phyloP scores from a whole-genome alignment of 2,797 vertebrate species.

The Urosaurus nigricauda region DNA sequence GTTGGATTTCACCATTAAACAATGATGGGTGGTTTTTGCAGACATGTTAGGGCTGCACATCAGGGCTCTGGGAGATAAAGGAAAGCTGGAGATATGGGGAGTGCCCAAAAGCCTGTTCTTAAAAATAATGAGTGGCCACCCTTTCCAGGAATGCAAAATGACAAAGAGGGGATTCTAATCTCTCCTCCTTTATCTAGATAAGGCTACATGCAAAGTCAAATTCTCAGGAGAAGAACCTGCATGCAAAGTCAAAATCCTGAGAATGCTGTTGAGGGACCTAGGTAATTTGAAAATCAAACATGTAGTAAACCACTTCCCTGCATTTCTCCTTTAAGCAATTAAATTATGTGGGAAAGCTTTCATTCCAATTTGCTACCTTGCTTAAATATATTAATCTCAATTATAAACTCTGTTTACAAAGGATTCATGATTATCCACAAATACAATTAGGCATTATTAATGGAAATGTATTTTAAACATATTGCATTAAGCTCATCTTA shows the following conservation, averaged over 20 bases:
- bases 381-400: slow-evolving; percentile 2
- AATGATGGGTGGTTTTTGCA: background rate
- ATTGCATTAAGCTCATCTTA: background rate
- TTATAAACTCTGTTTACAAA: slow-evolving; percentile 20
- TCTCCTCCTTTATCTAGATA: too few relatives aligned
- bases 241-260: background rate
- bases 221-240: too few relatives aligned
- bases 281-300: slow-evolving; percentile 3
- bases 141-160: too few relatives aligned
- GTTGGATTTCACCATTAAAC: background rate
- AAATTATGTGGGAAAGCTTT: slow-evolving; percentile 9
- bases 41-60: background rate
- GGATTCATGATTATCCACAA: background rate
- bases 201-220: too few relatives aligned
- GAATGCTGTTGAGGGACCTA: background rate
- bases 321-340: background rate
- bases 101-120: background rate
- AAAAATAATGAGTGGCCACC: background rate
- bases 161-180: too few relatives aligned
- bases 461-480: background rate
- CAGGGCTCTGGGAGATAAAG: background rate
- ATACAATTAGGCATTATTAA: background rate
- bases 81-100: background rate
- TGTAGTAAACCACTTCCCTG: background rate
- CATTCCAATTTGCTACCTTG: background rate